Evolutionary conservation across 2,113 vertebrate genomes (phyloP), one percentile per base, ranked within the genome.

Genomic region (Oreotragus oreotragus): DNA sequence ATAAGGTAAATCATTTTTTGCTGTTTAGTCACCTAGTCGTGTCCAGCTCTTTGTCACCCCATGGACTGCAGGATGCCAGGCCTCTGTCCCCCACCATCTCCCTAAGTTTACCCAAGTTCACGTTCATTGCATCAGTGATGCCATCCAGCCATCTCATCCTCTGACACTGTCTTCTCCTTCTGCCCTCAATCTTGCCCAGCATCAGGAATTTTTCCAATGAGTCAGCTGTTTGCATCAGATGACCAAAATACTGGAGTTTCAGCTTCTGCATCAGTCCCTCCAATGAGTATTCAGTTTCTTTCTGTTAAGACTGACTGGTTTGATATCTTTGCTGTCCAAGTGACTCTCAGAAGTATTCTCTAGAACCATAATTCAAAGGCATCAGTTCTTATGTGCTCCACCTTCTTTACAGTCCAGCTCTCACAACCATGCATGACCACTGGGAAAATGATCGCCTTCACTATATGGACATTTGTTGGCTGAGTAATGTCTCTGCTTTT

Each of bases 21-120:
- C 62, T n/a, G 5, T 39, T 39, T 70, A 23, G n/a, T 39, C n/a
- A 36, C n/a, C 19, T 70, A 70, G n/a, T 70, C 9, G 0, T 23
- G 9, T 70, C 64, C 4, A 2, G 36, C n/a, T 36, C n/a, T 70
- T 70, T 70, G n/a, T 36, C 3, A 70, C 64, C 64, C 64, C n/a
- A 23, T 6, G n/a, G n/a, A 70, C n/a, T 36, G n/a, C 19, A 70
- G 64, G 9, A 70, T 0, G 0, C n/a, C 9, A 70, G 64, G 19
- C 64, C n/a, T 36, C 64, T 70, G 64, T 70, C 19, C 64, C 19
- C 23, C 64, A 70, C 19, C 19, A 70, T 23, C 64, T 70, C n/a
- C 19, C 5, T 0, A 36, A 36, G 9, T 70, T 36, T 36, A 70
- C 9, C 64, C 64, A 70, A 70, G 64, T 36, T 70, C 64, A 36